Evolutionary conservation across 2,797 vertebrate species (phyloP).

Genomic region (Aldrovandia affinis): DNA sequence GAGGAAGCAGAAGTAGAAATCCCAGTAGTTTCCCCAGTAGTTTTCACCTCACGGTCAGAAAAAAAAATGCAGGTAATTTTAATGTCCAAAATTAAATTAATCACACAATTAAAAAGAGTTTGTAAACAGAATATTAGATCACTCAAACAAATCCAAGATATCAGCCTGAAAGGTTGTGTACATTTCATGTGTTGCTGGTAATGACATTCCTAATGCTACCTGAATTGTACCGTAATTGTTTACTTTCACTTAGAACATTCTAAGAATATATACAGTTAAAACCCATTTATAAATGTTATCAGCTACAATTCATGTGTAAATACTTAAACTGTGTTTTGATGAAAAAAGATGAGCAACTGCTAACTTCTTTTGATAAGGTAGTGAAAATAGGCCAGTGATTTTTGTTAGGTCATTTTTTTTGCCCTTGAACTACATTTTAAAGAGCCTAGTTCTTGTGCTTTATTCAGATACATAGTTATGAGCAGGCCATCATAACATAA

Average conservation of each 20-base stretch:
- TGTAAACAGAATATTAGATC: background rate
- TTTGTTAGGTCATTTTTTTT: no score
- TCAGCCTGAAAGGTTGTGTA: background rate
- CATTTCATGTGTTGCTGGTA: background rate
- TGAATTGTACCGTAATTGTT: background rate
- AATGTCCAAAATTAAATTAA: background rate
- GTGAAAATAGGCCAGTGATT: no score
- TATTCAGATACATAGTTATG: no score
- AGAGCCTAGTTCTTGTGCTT: no score
- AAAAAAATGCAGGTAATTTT: background rate
- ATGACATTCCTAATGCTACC: background rate
- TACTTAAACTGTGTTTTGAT: background rate
- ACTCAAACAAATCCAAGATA: background rate
- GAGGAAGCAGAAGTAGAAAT: constrained; percentile 11
- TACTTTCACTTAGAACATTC: background rate
- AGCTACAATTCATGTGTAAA: background rate
- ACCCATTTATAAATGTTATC: background rate
- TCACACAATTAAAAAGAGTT: background rate
- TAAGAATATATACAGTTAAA: background rate
- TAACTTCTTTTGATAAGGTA: no score
- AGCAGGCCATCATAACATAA: no score
- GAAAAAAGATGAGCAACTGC: no score
- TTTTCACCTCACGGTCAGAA: background rate
- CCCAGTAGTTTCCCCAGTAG: background rate
- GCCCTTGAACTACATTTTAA: no score